phyloP scores from a whole-genome alignment of 2,797 vertebrate species.

The Australoheros facetus region DNA sequence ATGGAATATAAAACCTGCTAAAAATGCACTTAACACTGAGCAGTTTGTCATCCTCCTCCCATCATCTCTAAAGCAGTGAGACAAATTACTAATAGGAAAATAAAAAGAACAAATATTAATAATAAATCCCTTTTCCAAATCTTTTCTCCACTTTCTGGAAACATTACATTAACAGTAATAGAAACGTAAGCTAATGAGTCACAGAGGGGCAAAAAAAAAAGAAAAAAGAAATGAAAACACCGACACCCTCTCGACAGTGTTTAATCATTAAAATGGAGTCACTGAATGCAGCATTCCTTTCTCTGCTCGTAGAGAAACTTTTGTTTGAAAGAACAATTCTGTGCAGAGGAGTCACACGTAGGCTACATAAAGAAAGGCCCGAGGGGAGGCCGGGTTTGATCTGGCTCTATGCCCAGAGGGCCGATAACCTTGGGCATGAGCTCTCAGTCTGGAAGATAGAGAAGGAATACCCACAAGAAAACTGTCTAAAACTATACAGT shows the following conservation, averaged over 20 bases:
- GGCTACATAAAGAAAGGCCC: conserved; percentile 40
- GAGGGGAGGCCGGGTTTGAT: conserved; percentile 43
- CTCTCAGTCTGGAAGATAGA: conserved; percentile 17
- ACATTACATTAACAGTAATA: not conserved
- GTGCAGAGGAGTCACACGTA: conserved; percentile 50
- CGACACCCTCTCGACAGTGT: conserved; percentile 18
- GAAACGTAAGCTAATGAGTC: conserved; percentile 37
- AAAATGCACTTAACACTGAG: conserved; percentile 27
- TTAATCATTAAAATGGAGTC: conserved; percentile 71
- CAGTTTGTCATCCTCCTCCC: not conserved
- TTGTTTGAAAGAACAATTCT: conserved; percentile 54
- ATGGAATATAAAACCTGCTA: conserved; percentile 10
- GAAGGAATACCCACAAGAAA: conserved; percentile 15
- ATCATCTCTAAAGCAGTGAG: not conserved
- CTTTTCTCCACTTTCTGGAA: not conserved
- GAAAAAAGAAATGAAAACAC: conserved; percentile 13
- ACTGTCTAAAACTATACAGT: conserved; percentile 5
- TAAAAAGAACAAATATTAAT: not conserved
- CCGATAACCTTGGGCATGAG: conserved; percentile 55
- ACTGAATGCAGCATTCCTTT: conserved; percentile 51
- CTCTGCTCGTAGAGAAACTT: conserved; percentile 44
- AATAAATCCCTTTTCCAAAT: not conserved
- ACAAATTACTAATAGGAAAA: not conserved
- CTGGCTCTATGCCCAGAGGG: conserved; percentile 49
- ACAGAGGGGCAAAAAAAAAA: not conserved